These are phyloP conservation scores for Leuciscus idus DNA, from an alignment of 2,113 vertebrate species.

Conservation along the genomic window DNA sequence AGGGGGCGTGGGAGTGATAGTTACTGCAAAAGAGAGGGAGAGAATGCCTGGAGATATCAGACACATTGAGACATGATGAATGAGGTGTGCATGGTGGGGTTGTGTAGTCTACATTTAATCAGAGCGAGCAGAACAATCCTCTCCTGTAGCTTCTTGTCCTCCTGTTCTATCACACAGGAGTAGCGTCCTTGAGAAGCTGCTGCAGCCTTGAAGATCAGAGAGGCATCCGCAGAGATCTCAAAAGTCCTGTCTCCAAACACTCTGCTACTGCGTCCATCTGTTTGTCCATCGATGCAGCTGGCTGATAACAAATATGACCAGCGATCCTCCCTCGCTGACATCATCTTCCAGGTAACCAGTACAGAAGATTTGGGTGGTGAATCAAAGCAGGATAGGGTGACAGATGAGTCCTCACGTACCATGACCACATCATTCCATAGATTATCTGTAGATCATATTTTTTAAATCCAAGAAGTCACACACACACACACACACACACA, in stretches of 20 bases:
- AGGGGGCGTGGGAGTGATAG: constrained; percentile 48
- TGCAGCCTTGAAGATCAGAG: constrained; percentile 64
- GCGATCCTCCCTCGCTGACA: constrained; percentile 20
- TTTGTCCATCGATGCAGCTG: constrained; percentile 49
- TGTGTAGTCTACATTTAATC: constrained; percentile 67
- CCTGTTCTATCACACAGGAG: constrained; percentile 64
- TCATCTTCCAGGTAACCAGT: constrained; percentile 68
- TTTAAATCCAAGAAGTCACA: not conserved
- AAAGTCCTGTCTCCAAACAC: constrained; percentile 63
- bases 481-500: too few species aligned
- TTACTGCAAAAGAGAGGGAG: constrained; percentile 60
- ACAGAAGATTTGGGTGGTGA: constrained; percentile 17
- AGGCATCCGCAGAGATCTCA: constrained; percentile 64
- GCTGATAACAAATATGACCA: constrained; percentile 69
- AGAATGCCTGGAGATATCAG: constrained; percentile 1
- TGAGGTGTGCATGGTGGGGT: not conserved
- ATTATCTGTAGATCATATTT: constrained; percentile 49
- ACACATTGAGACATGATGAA: not conserved
- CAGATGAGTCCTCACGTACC: constrained; percentile 39
- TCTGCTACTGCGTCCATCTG: constrained; percentile 33
- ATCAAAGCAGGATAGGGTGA: constrained; percentile 68
- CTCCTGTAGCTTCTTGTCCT: constrained; percentile 53
- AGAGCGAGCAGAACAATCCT: constrained; percentile 68
- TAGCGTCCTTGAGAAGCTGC: constrained; percentile 66
- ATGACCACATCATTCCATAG: constrained; percentile 69